Evolutionary conservation across 37 sponge, comb jelly and placozoan genomes (phyloP).

Genomic region (Cliona cf. orientalis): DNA sequence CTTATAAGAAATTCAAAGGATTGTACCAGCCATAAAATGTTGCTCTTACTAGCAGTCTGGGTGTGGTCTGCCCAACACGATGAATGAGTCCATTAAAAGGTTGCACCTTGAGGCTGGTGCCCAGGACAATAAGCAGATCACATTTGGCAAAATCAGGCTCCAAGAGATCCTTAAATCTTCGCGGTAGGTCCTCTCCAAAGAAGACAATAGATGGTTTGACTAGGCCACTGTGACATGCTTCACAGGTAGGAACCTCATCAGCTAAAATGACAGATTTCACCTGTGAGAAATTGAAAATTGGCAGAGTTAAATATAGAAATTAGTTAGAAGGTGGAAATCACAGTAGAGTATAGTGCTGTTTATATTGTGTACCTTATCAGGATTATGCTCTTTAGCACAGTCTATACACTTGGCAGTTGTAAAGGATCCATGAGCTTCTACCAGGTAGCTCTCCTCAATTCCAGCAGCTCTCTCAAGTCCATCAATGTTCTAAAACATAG

Average conservation of each 20-base stretch:
- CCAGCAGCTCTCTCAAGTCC: constrained; percentile 82
- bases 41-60: not conserved
- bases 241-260: constrained; percentile 28
- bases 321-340: no score
- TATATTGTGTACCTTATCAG: constrained; percentile 42
- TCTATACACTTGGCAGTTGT: constrained; percentile 65
- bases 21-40: no score
- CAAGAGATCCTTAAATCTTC: constrained; percentile 64
- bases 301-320: no score
- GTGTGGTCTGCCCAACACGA: not conserved
- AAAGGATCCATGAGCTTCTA: constrained; percentile 88
- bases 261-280: constrained; percentile 18
- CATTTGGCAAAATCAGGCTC: constrained; percentile 59
- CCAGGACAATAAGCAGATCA: constrained; percentile 89
- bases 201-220: constrained; percentile 90
- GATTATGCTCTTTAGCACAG: constrained; percentile 54
- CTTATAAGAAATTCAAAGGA: no score
- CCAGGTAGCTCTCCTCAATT: constrained; percentile 40
- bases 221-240: constrained; percentile 26
- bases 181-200: constrained; percentile 87
- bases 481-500: constrained; percentile 82
- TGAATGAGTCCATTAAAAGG: constrained; percentile 60
- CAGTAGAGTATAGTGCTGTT: not conserved
- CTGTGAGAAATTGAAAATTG: not conserved
- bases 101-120: constrained; percentile 82